Evolutionary conservation across 2,797 vertebrate species (phyloP).

Genomic region (Eutrigla gurnardus): DNA sequence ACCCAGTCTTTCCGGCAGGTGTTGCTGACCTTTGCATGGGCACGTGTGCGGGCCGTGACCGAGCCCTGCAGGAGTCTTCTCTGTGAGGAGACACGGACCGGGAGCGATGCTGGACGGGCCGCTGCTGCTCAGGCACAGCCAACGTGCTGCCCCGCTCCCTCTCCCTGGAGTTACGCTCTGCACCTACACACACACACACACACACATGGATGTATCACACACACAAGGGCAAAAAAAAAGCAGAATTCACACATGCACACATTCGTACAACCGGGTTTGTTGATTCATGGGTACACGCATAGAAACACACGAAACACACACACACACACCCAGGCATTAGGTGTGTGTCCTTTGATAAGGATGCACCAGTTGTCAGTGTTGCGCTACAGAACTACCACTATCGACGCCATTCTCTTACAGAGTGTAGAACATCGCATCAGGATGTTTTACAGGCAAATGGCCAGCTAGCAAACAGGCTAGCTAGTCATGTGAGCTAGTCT

Average conservation of each 20-base stretch:
- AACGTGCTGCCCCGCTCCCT: slow-evolving; percentile 92
- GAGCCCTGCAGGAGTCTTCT: slow-evolving; percentile 93
- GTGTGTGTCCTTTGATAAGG: slow-evolving; percentile 26
- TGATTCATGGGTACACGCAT: slow-evolving; percentile 1
- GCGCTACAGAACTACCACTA: slow-evolving; percentile 25
- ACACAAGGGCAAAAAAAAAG: slow-evolving; percentile 3
- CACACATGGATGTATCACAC: slow-evolving; percentile 21
- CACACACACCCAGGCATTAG: slow-evolving; percentile 31
- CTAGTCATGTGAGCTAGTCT: slow-evolving; percentile 37
- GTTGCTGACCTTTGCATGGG: slow-evolving; percentile 95
- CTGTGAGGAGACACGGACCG: slow-evolving; percentile 97
- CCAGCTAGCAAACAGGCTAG: slow-evolving; percentile 35
- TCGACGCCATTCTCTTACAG: slow-evolving; percentile 49
- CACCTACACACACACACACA: slow-evolving; percentile 74
- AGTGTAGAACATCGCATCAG: slow-evolving; percentile 65
- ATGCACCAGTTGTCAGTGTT: slow-evolving; percentile 33
- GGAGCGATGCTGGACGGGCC: slow-evolving; percentile 92
- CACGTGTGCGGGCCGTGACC: slow-evolving; percentile 94
- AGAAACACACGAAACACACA: slow-evolving; percentile 16
- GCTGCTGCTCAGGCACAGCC: slow-evolving; percentile 95
- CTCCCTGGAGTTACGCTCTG: slow-evolving; percentile 92
- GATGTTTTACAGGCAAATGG: slow-evolving; percentile 71
- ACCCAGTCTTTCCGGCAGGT: neutral
- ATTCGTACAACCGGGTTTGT: slow-evolving; percentile 3
- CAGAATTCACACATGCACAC: slow-evolving; percentile 11